Evolutionary conservation across 2,888 invertebrate species (phyloP), one percentile per base, ranked within the genome.

Genomic region (Hartigia nigra): DNA sequence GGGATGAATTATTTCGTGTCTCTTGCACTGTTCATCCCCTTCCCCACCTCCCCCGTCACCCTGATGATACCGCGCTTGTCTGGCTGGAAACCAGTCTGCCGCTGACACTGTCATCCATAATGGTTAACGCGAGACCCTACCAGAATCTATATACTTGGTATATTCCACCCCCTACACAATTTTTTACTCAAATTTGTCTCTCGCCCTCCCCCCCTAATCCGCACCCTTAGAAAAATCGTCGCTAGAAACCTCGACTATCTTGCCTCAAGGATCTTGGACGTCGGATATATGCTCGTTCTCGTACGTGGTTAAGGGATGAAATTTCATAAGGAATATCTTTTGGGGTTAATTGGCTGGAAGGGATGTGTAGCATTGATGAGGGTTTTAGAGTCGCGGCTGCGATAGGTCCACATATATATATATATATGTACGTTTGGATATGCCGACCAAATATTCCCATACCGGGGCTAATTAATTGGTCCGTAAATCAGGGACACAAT

Each of bases 1-100:
- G 86, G 88, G 87, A 91, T 91, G 89, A 91, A 91, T 91, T 90
- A 91, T 90, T 90, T 86, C 88, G 89, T 89, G 88, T 90, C 90
- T 88, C 88, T 81, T 88, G 86, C 89, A 89, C 88, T 87, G 87
- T 84, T 86, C 84, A 84, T 84, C 85, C 55, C 39, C 39, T 14
- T 14, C 1, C 55, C 2, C 55, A 23, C 23, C 5, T 23, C 9
- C 9, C 23, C 55, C 55, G 69, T 5, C 9, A 5, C 55, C 23
- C 74, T 55, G 78, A 79, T 79, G 87, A 83, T 86, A 85, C 87
- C 85, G 88, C 84, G 83, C 85, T 83, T 81, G 83, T 81, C 82
- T 83, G 84, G 80, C 82, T 74, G 77, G 39, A 32, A 74, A 69
- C 74, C 82, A 82, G 82, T 78, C 82, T 81, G 87, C 77, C 84